Percentiles rank a stretch among this genome's conserved stretches.
Evolutionary conservation across 2,797 vertebrate species (phyloP).

Genomic region (Gambusia yucatana): DNA sequence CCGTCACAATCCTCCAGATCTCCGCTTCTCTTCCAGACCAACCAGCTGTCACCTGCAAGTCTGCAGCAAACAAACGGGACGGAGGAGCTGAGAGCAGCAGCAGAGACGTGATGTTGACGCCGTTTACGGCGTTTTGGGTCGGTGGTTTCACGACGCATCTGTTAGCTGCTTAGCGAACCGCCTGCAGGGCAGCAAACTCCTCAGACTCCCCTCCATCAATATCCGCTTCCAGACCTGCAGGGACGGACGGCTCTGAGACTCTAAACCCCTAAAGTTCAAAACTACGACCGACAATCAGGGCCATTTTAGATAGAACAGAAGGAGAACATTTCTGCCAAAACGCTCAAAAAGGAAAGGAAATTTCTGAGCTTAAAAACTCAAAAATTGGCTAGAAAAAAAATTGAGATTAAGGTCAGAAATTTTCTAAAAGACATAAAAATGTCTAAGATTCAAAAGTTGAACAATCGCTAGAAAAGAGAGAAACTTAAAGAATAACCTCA

Average conservation of each 20-base stretch:
- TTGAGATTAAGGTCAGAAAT: too few species aligned
- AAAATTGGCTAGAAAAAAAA: too few species aligned
- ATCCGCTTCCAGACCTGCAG: conserved; percentile 48
- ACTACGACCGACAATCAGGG: conserved; percentile 5
- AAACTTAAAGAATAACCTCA: too few species aligned
- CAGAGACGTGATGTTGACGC: conserved; percentile 13
- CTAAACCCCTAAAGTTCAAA: background rate
- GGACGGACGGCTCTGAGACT: conserved; percentile 8
- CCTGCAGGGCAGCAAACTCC: conserved; percentile 58
- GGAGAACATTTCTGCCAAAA: too few species aligned
- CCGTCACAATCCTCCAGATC: conserved; percentile 28
- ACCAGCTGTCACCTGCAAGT: conserved; percentile 41
- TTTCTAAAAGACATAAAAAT: too few species aligned
- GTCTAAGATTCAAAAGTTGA: too few species aligned
- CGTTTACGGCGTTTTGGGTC: conserved; percentile 14
- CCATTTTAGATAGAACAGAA: too few species aligned
- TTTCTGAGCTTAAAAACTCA: too few species aligned
- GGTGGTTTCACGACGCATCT: conserved; percentile 44
- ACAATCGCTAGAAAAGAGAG: too few species aligned
- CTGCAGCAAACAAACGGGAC: conserved; percentile 28
- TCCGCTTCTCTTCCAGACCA: conserved; percentile 28
- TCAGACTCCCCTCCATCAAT: conserved; percentile 16
- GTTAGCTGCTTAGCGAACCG: conserved; percentile 61
- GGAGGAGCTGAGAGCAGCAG: conserved; percentile 40
- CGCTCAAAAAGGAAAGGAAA: too few species aligned